Evolutionary conservation across 53 echinoderm and acorn worm species (phyloP).

Genomic region (Echinometra lucunter): DNA sequence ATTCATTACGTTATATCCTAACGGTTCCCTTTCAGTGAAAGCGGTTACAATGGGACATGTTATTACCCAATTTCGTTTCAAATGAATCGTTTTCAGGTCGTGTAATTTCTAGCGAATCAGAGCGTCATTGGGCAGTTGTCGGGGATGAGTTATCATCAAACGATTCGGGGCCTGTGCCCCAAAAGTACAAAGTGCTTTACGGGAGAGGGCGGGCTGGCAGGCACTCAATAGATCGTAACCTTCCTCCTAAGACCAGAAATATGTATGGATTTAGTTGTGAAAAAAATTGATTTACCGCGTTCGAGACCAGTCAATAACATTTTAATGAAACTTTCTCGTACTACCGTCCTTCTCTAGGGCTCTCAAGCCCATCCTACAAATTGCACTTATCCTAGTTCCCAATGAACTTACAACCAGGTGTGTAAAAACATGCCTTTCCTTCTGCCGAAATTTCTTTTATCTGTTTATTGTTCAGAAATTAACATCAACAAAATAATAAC

Average conservation of each 20-base stretch:
- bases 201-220: not conserved
- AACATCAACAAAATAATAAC: too few species aligned
- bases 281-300: not conserved
- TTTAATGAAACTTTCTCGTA: slow-evolving; percentile 29
- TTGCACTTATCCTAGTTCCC: not conserved
- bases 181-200: slow-evolving; percentile 51
- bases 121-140: not conserved
- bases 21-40: not conserved
- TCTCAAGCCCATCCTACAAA: not conserved
- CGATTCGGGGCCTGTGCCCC: not conserved
- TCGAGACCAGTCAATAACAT: slow-evolving; percentile 38
- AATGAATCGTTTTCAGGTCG: slow-evolving; percentile 12
- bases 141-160: slow-evolving; percentile 16
- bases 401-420: not conserved
- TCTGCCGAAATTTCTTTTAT: too few species aligned
- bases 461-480: too few species aligned
- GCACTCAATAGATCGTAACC: slow-evolving; percentile 44
- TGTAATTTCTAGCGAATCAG: slow-evolving; percentile 31
- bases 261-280: slow-evolving; percentile 26
- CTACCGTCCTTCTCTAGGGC: not conserved
- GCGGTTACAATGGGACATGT: not conserved
- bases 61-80: not conserved
- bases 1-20: not conserved
- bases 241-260: slow-evolving; percentile 13
- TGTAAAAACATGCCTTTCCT: too few species aligned